Evolutionary conservation across 2,888 invertebrate genomes (phyloP).

Genomic region (Pharmacophagus antenor): DNA sequence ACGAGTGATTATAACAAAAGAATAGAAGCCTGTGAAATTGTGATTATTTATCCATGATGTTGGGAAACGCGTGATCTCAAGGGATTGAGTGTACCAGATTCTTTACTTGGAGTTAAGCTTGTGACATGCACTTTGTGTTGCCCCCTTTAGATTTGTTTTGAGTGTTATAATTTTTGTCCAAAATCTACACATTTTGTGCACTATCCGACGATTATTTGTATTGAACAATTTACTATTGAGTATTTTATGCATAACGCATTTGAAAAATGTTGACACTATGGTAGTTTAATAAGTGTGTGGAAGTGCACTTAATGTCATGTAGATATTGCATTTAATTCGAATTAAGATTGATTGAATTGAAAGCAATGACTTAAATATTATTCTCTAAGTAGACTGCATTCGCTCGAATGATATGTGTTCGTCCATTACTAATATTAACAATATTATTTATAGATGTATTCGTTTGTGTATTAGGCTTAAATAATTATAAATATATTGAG

Average conservation of each 20-base stretch:
- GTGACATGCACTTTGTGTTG: slow-evolving; percentile 38
- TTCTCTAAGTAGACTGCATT: slow-evolving; percentile 76
- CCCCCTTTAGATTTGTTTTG: slow-evolving; percentile 41
- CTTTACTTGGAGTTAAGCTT: slow-evolving; percentile 23
- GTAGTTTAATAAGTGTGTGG: slow-evolving; percentile 42
- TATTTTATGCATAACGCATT: slow-evolving; percentile 12
- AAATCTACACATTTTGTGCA: slow-evolving; percentile 56
- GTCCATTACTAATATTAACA: slow-evolving; percentile 72
- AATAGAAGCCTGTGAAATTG: slow-evolving; percentile 62
- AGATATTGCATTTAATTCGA: slow-evolving; percentile 52
- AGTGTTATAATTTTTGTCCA: slow-evolving; percentile 43
- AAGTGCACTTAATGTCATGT: slow-evolving; percentile 69
- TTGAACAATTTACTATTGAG: slow-evolving; percentile 45
- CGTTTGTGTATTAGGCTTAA: slow-evolving; percentile 61
- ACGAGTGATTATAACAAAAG: slow-evolving; percentile 43
- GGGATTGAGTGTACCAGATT: slow-evolving; percentile 50
- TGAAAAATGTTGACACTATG: slow-evolving; percentile 11
- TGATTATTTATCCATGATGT: slow-evolving; percentile 61
- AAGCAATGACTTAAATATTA: slow-evolving; percentile 71
- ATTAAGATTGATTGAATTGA: slow-evolving; percentile 57
- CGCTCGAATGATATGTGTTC: slow-evolving; percentile 78
- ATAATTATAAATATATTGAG: slow-evolving; percentile 48
- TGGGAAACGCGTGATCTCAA: slow-evolving; percentile 69
- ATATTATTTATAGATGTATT: slow-evolving; percentile 70
- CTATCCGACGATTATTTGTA: slow-evolving; percentile 49